Percentiles rank a stretch among this genome's conserved stretches.
These are phyloP conservation scores for Megalopta genalis DNA, from an alignment of 1,140 invertebrate species.

Conservation along the genomic window DNA sequence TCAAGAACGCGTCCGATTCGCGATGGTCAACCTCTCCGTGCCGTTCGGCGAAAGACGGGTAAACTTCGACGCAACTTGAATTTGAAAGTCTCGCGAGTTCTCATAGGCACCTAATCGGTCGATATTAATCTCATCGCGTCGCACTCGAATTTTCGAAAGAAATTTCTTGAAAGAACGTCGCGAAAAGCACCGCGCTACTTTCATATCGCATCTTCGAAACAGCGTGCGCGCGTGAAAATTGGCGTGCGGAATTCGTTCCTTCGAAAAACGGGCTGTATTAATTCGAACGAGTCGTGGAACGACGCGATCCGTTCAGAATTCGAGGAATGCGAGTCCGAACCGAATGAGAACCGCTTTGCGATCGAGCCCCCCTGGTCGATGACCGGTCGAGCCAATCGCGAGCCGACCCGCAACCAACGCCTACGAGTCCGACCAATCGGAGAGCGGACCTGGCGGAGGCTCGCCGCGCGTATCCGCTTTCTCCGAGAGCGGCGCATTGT, in stretches of 20 bases:
- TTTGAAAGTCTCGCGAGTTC: background rate
- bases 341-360: slow-evolving; percentile 45
- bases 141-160: no score
- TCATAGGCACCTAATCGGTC: background rate
- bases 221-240: no score
- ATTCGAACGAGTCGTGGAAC: background rate
- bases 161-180: no score
- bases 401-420: slow-evolving; percentile 42
- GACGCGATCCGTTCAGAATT: background rate
- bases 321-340: background rate
- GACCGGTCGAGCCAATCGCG: slow-evolving; percentile 58
- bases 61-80: background rate
- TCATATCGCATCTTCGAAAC: no score
- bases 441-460: slow-evolving; percentile 15
- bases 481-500: slow-evolving; percentile 38
- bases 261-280: no score
- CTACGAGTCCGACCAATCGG: slow-evolving; percentile 60
- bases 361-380: slow-evolving; percentile 59
- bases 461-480: slow-evolving; percentile 55
- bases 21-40: background rate
- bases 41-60: background rate
- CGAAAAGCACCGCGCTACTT: no score
- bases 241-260: no score
- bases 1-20: background rate
- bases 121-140: background rate